Evolutionary conservation across 2,113 vertebrate species (phyloP).

Genomic region (Archocentrus centrarchus): DNA sequence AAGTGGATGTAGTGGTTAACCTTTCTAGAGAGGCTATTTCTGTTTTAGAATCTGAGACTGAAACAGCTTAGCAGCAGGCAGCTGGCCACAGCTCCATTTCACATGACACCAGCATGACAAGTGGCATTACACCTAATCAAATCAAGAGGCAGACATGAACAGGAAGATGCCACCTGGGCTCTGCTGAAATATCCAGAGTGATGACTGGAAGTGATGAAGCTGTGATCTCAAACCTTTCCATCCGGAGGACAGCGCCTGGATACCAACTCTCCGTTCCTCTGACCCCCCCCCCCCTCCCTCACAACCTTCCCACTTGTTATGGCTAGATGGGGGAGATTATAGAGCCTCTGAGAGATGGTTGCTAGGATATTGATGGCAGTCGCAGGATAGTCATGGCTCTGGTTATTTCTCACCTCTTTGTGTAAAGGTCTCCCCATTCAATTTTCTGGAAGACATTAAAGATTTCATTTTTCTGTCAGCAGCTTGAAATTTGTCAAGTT

Average conservation of each 20-base stretch:
- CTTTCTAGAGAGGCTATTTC: constrained; percentile 11
- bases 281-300: constrained; percentile 12
- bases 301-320: constrained; percentile 56
- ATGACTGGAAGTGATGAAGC: constrained; percentile 44
- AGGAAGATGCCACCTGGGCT: constrained; percentile 39
- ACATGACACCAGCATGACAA: constrained; percentile 45
- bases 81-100: constrained; percentile 39
- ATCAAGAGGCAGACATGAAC: constrained; percentile 48
- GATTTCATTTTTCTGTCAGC: not conserved
- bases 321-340: constrained; percentile 70
- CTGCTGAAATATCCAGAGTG: constrained; percentile 42
- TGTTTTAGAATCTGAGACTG: constrained; percentile 16
- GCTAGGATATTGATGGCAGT: constrained; percentile 65
- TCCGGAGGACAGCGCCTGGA: not conserved
- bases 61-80: constrained; percentile 34
- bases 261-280: constrained; percentile 2
- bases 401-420: constrained; percentile 35
- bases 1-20: constrained; percentile 25
- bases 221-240: constrained; percentile 32
- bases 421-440: constrained; percentile 45
- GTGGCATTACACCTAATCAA: constrained; percentile 52
- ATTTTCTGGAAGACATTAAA: constrained; percentile 13
- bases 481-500: not conserved
- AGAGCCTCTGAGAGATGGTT: constrained; percentile 51
- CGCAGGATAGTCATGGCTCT: constrained; percentile 36